Conservation (phyloP, 2,797 vertebrate genomes). For the Harpagifer antarcticus region DNA sequence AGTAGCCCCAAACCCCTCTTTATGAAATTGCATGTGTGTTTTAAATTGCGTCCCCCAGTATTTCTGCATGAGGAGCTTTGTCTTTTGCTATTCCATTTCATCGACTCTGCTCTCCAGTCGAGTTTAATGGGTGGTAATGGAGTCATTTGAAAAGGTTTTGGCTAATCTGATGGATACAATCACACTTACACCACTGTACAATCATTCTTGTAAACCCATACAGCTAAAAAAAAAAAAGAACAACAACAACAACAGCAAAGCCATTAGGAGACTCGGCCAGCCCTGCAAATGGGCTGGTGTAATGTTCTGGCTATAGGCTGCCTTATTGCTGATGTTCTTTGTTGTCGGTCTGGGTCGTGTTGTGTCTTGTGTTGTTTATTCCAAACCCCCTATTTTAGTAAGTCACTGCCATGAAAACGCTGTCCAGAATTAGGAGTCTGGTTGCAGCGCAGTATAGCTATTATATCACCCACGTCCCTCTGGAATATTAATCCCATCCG, state of each 20-base stretch:
- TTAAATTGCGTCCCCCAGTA: conserved; percentile 4
- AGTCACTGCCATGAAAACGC: conserved; percentile 26
- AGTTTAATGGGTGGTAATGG: conserved; percentile 16
- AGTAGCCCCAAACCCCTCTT: no score
- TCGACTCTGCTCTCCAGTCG: conserved; percentile 20
- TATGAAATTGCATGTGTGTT: background rate
- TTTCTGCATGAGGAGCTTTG: conserved; percentile 27
- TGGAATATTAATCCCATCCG: conserved; percentile 66
- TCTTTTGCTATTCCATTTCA: conserved; percentile 36
- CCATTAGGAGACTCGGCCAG: conserved; percentile 33
- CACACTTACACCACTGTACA: conserved; percentile 39
- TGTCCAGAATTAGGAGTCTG: conserved; percentile 47
- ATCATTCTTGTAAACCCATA: conserved; percentile 20
- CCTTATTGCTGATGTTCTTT: conserved; percentile 20
- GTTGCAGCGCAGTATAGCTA: conserved; percentile 47
- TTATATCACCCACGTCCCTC: conserved; percentile 58
- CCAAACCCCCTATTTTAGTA: conserved; percentile 32
- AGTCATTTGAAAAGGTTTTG: conserved; percentile 36
- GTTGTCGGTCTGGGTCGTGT: conserved; percentile 15
- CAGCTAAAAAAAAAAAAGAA: background rate
- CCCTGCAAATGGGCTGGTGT: conserved; percentile 45
- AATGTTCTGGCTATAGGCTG: conserved; percentile 31
- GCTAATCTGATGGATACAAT: conserved; percentile 39
- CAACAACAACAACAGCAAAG: background rate
- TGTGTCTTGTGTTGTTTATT: conserved; percentile 21